Evolutionary conservation across 2,113 vertebrate species (phyloP), one percentile per base, ranked within the genome.

Genomic region (Pseudorhombus dupliciocellatus): DNA sequence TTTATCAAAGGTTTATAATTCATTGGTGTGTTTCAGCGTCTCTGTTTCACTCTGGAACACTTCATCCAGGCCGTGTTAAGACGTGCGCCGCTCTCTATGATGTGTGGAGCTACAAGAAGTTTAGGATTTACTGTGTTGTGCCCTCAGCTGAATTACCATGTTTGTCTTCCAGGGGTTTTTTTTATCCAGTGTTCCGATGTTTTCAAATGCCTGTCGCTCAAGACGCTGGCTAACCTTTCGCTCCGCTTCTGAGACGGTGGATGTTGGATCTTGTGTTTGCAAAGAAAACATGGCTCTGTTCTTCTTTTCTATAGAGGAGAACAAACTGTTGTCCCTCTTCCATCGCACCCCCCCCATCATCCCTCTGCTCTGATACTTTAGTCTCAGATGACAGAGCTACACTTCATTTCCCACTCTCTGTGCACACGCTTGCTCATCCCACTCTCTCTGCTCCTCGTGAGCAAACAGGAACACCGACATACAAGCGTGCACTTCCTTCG

Each of bases 371-470:
- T 54, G 58, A 55, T 70, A 42, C 60, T 66, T 64, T 55, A 52
- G 65, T 75, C 61, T 68, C 61, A 34, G 50, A 63, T 42, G 53
- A 66, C 40, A 51, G 63, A 60, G 12, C 57, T 69, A 21, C 48
- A 74, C 65, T 71, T 79, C 56, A 75, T 82, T 88, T 79, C 50
- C 44, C 50, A 37, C 55, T 69, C 64, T 78, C 48, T 74, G 78
- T 70, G 57, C 60, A 44, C 62, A 48, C 59, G 59, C 11, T 57
- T 48, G 1, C 21, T 77, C 31, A 50, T 63, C 63, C 56, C 1
- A 1, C 37, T 30, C 64, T 66, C 54, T 53, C 37, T 22, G 10
- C 57, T 69, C 68, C 57, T n/a, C 31, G 4, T 26, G 52, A 70
- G 75, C 51, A 82, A 71, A 82, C 15, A 65, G 48, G 68, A 73